A percentile compares a stretch with the other conserved stretches of the same genome.
These are phyloP conservation scores for Pterobdella sp. DNA, from an alignment of 2,888 invertebrate genomes.

Conservation along the genomic window DNA sequence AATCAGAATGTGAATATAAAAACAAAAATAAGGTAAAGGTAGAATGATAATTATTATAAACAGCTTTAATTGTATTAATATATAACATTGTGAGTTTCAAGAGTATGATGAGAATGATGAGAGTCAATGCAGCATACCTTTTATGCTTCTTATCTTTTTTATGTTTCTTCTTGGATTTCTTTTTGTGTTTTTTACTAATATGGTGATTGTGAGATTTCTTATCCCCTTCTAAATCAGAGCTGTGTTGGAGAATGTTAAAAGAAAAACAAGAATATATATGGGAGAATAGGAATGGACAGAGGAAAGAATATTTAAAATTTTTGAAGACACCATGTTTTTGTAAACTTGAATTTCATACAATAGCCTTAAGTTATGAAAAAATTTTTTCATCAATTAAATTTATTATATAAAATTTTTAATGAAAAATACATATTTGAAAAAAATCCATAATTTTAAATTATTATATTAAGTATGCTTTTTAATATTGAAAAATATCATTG, in stretches of 20 bases:
- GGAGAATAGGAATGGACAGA: neutral
- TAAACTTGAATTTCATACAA: neutral
- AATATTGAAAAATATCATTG: too few species aligned
- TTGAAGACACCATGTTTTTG: neutral
- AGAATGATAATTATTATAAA: neutral
- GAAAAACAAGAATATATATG: neutral
- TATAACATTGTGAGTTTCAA: neutral
- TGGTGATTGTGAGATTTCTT: neutral
- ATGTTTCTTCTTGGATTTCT: neutral
- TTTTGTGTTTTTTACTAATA: constrained; percentile 1
- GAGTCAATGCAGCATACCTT: neutral
- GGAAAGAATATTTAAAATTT: neutral
- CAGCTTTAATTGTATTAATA: neutral
- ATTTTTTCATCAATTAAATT: too few species aligned
- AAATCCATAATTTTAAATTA: too few species aligned
- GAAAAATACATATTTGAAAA: too few species aligned
- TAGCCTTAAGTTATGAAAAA: too few species aligned
- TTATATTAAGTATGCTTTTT: too few species aligned
- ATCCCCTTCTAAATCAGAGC: constrained; percentile 5
- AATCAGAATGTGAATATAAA: too few species aligned
- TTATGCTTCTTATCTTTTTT: neutral
- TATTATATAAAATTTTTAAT: neutral
- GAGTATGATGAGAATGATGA: neutral
- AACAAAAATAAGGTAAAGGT: too few species aligned
- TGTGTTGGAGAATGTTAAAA: neutral